Conservation (phyloP, 2,888 invertebrate genomes). For the Melikaiella ostensackeni region DNA sequence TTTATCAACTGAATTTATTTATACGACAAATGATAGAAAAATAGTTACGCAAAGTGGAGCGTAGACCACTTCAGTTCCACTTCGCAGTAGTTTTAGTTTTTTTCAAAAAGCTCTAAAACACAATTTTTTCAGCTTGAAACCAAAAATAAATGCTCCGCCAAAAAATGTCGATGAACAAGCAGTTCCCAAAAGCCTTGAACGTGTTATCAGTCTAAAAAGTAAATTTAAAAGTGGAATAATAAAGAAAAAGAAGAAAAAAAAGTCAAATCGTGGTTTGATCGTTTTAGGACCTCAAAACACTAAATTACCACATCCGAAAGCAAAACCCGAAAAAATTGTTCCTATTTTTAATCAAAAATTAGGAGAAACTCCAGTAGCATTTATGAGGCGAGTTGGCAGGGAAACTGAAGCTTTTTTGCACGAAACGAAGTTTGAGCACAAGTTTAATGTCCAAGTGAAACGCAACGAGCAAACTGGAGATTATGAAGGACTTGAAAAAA, state of each 20-base stretch:
- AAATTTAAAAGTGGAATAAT: conserved; percentile 76
- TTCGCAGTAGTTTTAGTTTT: too few species aligned
- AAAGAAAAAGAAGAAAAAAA: conserved; percentile 72
- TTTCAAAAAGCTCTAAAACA: too few species aligned
- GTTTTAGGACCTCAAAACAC: conserved; percentile 61
- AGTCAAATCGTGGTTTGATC: conserved; percentile 66
- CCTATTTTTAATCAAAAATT: conserved; percentile 80
- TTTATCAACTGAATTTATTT: too few species aligned
- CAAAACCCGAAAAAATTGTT: conserved; percentile 77
- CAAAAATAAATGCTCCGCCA: conserved; percentile 88
- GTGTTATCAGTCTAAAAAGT: conserved; percentile 82
- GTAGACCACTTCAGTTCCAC: too few species aligned
- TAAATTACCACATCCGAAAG: conserved; percentile 60
- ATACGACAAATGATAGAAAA: too few species aligned
- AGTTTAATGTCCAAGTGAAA: conserved; percentile 81
- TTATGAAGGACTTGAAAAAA: conserved; percentile 77
- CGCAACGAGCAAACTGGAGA: conserved; percentile 79
- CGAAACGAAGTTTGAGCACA: conserved; percentile 82
- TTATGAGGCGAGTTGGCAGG: conserved; percentile 83
- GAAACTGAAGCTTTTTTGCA: conserved; percentile 82
- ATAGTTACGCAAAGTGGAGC: too few species aligned
- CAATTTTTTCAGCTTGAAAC: conserved; percentile 82
- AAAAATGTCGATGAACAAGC: conserved; percentile 84
- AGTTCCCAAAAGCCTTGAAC: conserved; percentile 84
- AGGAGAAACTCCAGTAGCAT: conserved; percentile 82